Percentiles rank a stretch among this genome's conserved stretches.
Evolutionary conservation across 2,113 vertebrate genomes (phyloP).

Genomic region (Paramisgurnus dabryanus): DNA sequence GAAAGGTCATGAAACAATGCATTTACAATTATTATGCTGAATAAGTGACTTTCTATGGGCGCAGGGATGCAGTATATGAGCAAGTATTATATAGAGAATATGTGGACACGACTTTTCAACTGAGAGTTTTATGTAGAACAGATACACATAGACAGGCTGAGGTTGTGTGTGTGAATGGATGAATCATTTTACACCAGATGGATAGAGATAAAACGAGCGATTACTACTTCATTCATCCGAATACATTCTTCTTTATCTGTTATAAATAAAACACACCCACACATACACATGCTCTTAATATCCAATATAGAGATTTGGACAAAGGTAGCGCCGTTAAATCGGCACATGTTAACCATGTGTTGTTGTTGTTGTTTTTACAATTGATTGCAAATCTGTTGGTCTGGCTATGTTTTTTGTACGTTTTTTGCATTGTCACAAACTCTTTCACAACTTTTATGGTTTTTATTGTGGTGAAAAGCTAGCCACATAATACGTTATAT

Average conservation of each 20-base stretch:
- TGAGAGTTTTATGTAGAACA: background rate
- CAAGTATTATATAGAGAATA: background rate
- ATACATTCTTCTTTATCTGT: background rate
- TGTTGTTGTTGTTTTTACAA: too few relatives aligned
- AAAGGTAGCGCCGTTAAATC: background rate
- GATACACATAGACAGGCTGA: background rate
- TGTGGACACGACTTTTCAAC: too few relatives aligned
- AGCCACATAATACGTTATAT: too few relatives aligned
- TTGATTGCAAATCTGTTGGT: too few relatives aligned
- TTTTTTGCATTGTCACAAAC: too few relatives aligned
- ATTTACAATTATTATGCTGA: conserved; percentile 13
- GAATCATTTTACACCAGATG: conserved; percentile 12
- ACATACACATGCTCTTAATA: background rate
- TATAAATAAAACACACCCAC: background rate
- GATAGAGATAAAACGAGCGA: background rate
- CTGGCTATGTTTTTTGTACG: too few relatives aligned
- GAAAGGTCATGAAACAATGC: background rate
- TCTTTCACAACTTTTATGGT: too few relatives aligned
- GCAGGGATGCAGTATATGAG: background rate
- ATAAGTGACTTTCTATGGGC: background rate
- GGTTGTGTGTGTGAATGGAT: background rate
- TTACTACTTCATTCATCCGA: background rate
- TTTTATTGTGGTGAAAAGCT: too few relatives aligned
- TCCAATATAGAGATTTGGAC: background rate
- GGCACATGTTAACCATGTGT: too few relatives aligned